These are phyloP conservation scores for Lophius americanus DNA, from an alignment of 2,797 vertebrate species.

Conservation along the genomic window DNA sequence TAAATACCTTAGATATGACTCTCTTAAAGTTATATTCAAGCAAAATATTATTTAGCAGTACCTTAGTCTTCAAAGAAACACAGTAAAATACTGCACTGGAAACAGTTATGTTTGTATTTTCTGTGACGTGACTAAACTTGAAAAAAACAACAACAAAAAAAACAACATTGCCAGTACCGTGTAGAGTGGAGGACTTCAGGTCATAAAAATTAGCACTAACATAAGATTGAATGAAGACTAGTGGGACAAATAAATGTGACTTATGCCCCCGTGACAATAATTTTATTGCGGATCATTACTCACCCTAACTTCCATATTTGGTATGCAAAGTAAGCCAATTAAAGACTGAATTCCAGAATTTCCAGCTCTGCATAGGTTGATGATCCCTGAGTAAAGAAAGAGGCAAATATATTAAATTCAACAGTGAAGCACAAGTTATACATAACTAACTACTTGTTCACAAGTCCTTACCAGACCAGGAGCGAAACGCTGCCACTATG, in stretches of 20 bases:
- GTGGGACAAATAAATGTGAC: not conserved
- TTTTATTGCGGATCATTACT: constrained; percentile 60
- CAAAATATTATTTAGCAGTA: too few relatives aligned
- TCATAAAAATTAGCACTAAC: not conserved
- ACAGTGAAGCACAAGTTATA: not conserved
- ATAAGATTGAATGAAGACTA: not conserved
- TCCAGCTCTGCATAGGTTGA: constrained; percentile 95
- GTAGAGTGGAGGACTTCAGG: not conserved
- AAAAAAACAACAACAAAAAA: too few relatives aligned
- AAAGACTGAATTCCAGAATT: constrained; percentile 98
- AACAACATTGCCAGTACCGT: not conserved
- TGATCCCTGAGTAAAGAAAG: constrained; percentile 86
- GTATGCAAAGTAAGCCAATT: constrained; percentile 97
- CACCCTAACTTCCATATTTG: constrained; percentile 99
- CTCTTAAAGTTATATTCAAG: too few relatives aligned
- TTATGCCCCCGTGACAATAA: not conserved
- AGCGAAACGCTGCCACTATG: constrained; percentile 96
- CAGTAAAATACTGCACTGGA: not conserved
- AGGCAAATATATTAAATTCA: constrained; percentile 3
- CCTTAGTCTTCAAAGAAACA: too few relatives aligned
- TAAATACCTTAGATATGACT: too few relatives aligned
- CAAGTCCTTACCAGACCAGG: constrained; percentile 92
- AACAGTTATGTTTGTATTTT: constrained; percentile 3
- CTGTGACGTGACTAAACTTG: not conserved
- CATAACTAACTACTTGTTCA: not conserved